phyloP scores from a whole-genome alignment of 2,113 vertebrate species.

The Poeciliopsis retropinna region DNA sequence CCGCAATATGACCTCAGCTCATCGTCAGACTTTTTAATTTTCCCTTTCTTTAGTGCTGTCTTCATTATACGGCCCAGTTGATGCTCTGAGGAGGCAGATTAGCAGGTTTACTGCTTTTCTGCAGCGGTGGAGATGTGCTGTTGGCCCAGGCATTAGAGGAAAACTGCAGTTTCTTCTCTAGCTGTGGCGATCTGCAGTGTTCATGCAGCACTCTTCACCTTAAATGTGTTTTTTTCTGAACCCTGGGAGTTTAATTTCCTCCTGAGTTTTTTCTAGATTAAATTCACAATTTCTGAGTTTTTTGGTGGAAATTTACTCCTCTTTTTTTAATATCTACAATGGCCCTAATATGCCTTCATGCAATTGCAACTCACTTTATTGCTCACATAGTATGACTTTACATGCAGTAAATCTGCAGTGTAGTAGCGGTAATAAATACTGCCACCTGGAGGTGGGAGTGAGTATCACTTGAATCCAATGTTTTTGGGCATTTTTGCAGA shows the following conservation, averaged over 20 bases:
- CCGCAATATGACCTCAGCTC: constrained; percentile 60
- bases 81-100: constrained; percentile 11
- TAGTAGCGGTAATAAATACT: too few species aligned
- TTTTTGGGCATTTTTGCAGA: too few species aligned
- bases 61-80: constrained; percentile 16
- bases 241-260: constrained; percentile 25
- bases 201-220: constrained; percentile 62
- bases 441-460: too few species aligned
- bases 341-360: too few species aligned
- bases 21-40: constrained; percentile 23
- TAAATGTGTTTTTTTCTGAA: constrained; percentile 42
- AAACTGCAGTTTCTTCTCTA: constrained; percentile 48
- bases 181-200: constrained; percentile 62
- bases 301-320: too few species aligned
- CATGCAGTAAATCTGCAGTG: too few species aligned
- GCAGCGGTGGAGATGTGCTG: constrained; percentile 61
- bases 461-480: too few species aligned
- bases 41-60: constrained; percentile 7
- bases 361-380: too few species aligned
- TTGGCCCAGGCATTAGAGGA: constrained; percentile 61
- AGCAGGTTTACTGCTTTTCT: constrained; percentile 53
- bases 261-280: not conserved
- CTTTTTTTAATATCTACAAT: too few species aligned
- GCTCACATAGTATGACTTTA: too few species aligned
- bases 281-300: too few species aligned